Percentiles rank a stretch among this genome's conserved stretches.
phyloP scores from a whole-genome alignment of 1,140 invertebrate genomes.

The Bombus picipes region DNA sequence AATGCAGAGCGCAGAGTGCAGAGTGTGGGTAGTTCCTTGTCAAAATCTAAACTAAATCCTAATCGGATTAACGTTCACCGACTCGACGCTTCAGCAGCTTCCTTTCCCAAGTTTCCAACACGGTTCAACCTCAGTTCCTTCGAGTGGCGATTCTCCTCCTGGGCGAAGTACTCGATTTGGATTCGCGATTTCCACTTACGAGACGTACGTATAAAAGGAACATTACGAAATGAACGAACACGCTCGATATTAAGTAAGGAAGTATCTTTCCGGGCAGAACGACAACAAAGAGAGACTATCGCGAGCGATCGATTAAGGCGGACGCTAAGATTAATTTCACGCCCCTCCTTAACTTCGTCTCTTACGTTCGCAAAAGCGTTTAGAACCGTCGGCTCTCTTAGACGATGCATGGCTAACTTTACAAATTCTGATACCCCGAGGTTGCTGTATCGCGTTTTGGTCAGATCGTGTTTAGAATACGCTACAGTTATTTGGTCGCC shows the following conservation, averaged over 20 bases:
- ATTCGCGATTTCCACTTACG: background rate
- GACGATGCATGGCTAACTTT: too few relatives aligned
- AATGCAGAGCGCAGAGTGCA: background rate
- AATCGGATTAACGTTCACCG: conserved; percentile 62
- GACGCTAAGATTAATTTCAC: too few relatives aligned
- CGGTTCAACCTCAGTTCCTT: background rate
- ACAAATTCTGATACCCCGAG: too few relatives aligned
- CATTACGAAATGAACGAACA: background rate
- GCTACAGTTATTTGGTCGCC: too few relatives aligned
- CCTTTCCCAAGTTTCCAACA: conserved; percentile 5
- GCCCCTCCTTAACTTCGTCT: too few relatives aligned
- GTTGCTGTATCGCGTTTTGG: too few relatives aligned
- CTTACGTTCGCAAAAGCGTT: too few relatives aligned
- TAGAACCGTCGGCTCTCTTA: too few relatives aligned
- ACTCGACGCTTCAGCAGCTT: conserved; percentile 41
- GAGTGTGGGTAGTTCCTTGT: conserved; percentile 28
- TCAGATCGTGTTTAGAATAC: too few relatives aligned
- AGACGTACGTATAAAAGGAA: too few relatives aligned
- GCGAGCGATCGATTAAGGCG: too few relatives aligned
- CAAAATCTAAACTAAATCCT: conserved; percentile 68
- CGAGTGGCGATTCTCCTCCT: background rate
- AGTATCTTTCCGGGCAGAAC: background rate
- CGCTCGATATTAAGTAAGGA: background rate
- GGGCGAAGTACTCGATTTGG: background rate
- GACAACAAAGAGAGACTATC: background rate